A percentile compares a stretch with the other conserved stretches of the same genome.
Evolutionary conservation across 2,888 invertebrate species (phyloP).

Genomic region (Caenorhabditis sulstoni): DNA sequence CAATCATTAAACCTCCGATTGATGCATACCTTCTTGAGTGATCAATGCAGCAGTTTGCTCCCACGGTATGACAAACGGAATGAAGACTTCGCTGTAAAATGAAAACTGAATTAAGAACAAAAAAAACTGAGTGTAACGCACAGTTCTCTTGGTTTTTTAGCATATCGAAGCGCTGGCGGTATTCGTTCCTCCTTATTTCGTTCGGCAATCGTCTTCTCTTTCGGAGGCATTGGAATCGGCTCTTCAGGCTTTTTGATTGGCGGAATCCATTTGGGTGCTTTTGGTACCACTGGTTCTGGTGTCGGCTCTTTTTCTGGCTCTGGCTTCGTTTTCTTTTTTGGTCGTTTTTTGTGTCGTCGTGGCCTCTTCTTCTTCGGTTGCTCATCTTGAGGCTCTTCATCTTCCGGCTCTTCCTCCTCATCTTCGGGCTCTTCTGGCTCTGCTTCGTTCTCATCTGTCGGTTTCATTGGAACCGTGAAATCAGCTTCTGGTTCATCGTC

Average conservation of each 20-base stretch:
- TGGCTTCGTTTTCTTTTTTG: slow-evolving; percentile 43
- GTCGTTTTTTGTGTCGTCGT: slow-evolving; percentile 51
- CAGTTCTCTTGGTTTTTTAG: slow-evolving; percentile 72
- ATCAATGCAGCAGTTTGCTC: slow-evolving; percentile 68
- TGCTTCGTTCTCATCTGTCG: slow-evolving; percentile 44
- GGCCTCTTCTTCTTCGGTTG: slow-evolving; percentile 56
- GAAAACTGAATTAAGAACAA: neutral
- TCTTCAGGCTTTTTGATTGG: slow-evolving; percentile 66
- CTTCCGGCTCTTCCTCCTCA: slow-evolving; percentile 56
- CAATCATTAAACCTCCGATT: too few species aligned
- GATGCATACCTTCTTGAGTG: slow-evolving; percentile 63
- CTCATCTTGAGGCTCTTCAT: slow-evolving; percentile 40
- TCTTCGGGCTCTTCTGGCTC: slow-evolving; percentile 60
- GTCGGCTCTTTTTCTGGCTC: slow-evolving; percentile 41
- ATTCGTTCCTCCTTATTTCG: slow-evolving; percentile 72
- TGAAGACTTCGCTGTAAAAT: slow-evolving; percentile 68
- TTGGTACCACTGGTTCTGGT: slow-evolving; percentile 52
- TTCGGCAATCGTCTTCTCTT: slow-evolving; percentile 73
- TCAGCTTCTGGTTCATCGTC: slow-evolving; percentile 55
- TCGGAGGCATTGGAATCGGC: slow-evolving; percentile 72
- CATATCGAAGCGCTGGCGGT: slow-evolving; percentile 72
- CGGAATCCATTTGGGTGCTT: slow-evolving; percentile 71
- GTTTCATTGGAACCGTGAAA: slow-evolving; percentile 59
- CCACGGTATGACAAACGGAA: slow-evolving; percentile 77
- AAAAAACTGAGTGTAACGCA: slow-evolving; percentile 48